Base-by-base conservation (phyloP, 2,888 invertebrate species). In the Eilema sororculum region DNA sequence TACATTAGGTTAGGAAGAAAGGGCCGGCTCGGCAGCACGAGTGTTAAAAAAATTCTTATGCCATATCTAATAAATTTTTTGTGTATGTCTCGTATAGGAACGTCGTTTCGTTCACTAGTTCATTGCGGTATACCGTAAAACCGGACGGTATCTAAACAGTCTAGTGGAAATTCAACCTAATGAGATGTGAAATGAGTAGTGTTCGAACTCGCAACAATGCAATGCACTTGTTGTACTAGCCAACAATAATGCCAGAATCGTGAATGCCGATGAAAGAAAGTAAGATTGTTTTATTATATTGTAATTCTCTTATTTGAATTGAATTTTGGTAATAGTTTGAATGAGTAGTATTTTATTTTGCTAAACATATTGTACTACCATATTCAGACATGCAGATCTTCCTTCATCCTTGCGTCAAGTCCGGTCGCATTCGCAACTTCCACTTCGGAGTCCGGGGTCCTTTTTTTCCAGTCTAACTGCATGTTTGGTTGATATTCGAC, bases 131-230 rank as follows among this genome's bases (percentile, higher is more conserved):
- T 52, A n/a, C 52, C n/a, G 52, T 9, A 52, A 9, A n/a, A 2
- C 52, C n/a, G n/a, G 52, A 52, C n/a, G 20, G 20, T 46, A 20
- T 46, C 20, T 20, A 46, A 41, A 41, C 8, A 1, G n/a, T 52
- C n/a, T 52, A 8, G 52, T 52, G 20, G 52, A n/a, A 52, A 52
- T 2, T n/a, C 46, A 6, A 20, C 46, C 46, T 86, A 84, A 84
- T 77, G 77, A 81, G 79, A 83, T 78, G 77, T 72, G 66, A 82
- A 81, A 77, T 78, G 73, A 81, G 76, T 80, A 78, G 73, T 76
- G 74, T 68, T 62, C 69, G 71, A 67, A 77, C 71, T 80, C 76
- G 71, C 78, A 80, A 73, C 46, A 64, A 64, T 64, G 28, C 64
- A 52, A 64, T 64, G 28, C 28, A 25, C 52, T 52, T 64, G 10